A percentile compares a stretch with the other conserved stretches of the same genome.
phyloP scores from a whole-genome alignment of 2,888 invertebrate species.

The Thera obeliscata region DNA sequence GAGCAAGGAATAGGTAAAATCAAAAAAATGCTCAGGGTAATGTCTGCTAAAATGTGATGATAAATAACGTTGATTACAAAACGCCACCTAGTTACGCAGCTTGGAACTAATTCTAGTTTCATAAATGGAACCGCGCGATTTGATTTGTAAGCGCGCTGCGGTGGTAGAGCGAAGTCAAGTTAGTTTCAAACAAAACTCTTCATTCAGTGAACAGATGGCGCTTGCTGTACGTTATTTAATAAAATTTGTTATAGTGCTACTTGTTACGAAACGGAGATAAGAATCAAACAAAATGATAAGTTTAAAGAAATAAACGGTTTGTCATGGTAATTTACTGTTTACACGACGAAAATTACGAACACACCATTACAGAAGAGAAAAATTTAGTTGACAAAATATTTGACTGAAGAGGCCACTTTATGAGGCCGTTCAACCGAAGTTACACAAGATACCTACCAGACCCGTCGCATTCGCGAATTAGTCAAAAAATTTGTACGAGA shows the following conservation, averaged over 20 bases:
- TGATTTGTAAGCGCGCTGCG: conserved; percentile 2
- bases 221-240: conserved; percentile 5
- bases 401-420: conserved; percentile 62
- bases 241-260: neutral
- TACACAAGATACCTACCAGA: conserved; percentile 11
- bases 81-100: conserved; percentile 26
- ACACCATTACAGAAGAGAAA: conserved; percentile 55
- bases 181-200: conserved; percentile 17
- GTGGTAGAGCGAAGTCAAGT: conserved; percentile 7
- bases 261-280: neutral
- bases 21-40: no score
- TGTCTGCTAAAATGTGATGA: neutral
- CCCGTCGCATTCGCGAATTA: conserved; percentile 17
- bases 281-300: neutral
- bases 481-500: conserved; percentile 21
- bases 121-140: conserved; percentile 2
- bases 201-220: conserved; percentile 40
- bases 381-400: conserved; percentile 66
- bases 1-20: neutral
- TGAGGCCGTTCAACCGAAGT: conserved; percentile 70
- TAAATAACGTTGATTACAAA: neutral
- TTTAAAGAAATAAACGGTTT: neutral
- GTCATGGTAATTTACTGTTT: neutral
- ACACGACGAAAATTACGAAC: conserved; percentile 42
- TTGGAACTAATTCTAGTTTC: conserved; percentile 22